Base-by-base conservation (phyloP, 2,888 invertebrate genomes). In the Monopis laevigella region DNA sequence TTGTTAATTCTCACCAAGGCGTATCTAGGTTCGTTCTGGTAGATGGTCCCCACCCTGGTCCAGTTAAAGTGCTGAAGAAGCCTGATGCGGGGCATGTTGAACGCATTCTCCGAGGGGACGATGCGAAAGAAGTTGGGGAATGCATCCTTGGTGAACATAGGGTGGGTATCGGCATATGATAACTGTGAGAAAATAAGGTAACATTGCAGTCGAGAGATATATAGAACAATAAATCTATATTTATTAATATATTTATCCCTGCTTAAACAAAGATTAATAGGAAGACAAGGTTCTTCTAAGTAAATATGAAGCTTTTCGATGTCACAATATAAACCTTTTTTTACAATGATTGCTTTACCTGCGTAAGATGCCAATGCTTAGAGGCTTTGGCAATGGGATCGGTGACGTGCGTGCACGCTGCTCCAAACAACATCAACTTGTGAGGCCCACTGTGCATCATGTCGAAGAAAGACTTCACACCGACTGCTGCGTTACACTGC, bases 121-220 rank as follows among this genome's bases (percentile, higher is more conserved):
- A 97, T 93, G 39, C 98, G 88, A 78, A 96, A 98, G 83, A 98
- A 96, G 70, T 97, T 96, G 6, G 96, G 96, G 67, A 96, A 98
- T 51, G 92, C 92, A 57, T 92, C 89, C 59, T 88, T 90, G 4
- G 93, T 93, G 73, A 97, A 95, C 92, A 96, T 95, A 1, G 98
- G 98, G 73, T 98, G 96, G 3, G 96, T 98, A 69, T 98, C 98
- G 3, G 96, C 97, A 70, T 97, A 98, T 10, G 97, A 96, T 6
- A 98, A 78, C 90, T 95, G 83, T 14, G 72, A 73, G 48, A 14
- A 21, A 45, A 43, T 13, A 12, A 29, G 5, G 12, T 8, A 13
- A n/a, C n/a, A n/a, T n/a, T n/a, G n/a, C n/a, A n/a, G n/a, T n/a
- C n/a, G n/a, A n/a, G n/a, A n/a, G n/a, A n/a, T n/a, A n/a, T n/a